Base-by-base conservation (phyloP, 2,888 invertebrate genomes). In the Lamellibrachia columna region DNA sequence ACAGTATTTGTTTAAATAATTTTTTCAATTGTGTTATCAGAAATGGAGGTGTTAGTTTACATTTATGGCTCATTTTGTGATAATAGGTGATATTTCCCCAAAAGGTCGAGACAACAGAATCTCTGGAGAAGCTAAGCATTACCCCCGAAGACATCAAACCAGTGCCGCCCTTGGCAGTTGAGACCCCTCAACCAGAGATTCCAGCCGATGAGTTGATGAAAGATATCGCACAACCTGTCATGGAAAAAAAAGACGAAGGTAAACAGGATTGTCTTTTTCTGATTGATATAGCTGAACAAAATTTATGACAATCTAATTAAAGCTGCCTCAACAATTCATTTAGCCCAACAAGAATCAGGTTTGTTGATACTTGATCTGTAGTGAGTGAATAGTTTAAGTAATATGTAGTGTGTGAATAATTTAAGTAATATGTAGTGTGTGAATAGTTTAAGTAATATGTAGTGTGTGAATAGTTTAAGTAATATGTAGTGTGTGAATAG, bases 201-300 rank as follows among this genome's bases (percentile, higher is more conserved):
- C 53, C 92, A 22, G 92, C 90, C 9, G 52, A 92, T 2, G 55
- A 92, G 40, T 8, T 92, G 22, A 90, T 93, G 53, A 92, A 53
- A 53, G 92, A 92, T 58, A 55, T 58, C 9, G 92, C 92, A 58
- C 11, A 52, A 11, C 52, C 53, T 4, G 22, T 92, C 9, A 53
- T 53, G n/a, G 60, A 53, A 52, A 15, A 7, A 53, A 53, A 52
- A 53, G 92, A 92, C 40, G 92, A 92, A 92, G 55, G 92, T 92
- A 92, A 40, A n/a, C 15, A 11, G 15, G 53, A 55, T 15, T 11
- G 15, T 22, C 0, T 75, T 22, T 75, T n/a, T 75, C 22, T 22
- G 11, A 15, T 75, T 75, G 22, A 22, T 75, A 6, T n/a, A 22
- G 6, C n/a, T 22, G 75, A 75, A 6, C 6, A 75, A 6, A 75